Evolutionary conservation across 2,888 invertebrate genomes (phyloP).

Genomic region (Apodemia zela): DNA sequence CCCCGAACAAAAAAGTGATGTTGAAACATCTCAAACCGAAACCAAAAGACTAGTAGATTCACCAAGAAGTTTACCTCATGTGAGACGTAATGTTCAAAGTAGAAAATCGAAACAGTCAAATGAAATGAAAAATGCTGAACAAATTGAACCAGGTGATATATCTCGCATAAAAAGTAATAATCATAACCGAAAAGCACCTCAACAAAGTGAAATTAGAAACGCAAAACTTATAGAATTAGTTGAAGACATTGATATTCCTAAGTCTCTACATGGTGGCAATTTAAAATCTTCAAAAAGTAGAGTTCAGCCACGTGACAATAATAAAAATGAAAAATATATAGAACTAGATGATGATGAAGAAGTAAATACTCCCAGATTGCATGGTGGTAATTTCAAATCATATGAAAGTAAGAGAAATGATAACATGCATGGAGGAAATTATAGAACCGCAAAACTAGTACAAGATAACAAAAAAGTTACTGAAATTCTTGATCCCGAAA

Average conservation of each 20-base stretch:
- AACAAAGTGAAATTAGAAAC: conserved; percentile 33
- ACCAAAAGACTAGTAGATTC: conserved; percentile 27
- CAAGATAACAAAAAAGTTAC: conserved; percentile 34
- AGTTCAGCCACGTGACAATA: conserved; percentile 34
- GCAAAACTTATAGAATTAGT: conserved; percentile 47
- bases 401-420: conserved; percentile 40
- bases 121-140: neutral
- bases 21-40: conserved; percentile 55
- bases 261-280: conserved; percentile 52
- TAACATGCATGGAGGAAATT: conserved; percentile 69
- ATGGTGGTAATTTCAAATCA: conserved; percentile 45
- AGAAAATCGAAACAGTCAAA: conserved; percentile 1
- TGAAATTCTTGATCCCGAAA: conserved; percentile 22
- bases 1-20: conserved; percentile 37
- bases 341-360: conserved; percentile 52
- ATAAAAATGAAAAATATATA: conserved; percentile 49
- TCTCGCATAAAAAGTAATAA: neutral
- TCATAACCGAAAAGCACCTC: neutral
- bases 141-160: neutral
- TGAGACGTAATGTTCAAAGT: neutral
- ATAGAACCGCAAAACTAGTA: conserved; percentile 55
- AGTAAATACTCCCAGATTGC: conserved; percentile 39
- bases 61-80: conserved; percentile 11
- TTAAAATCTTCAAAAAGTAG: conserved; percentile 39
- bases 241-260: conserved; percentile 34